Percentiles rank a stretch among this genome's conserved stretches.
Conservation (phyloP, 2,113 vertebrate species). For the Choloepus hoffmanni region DNA sequence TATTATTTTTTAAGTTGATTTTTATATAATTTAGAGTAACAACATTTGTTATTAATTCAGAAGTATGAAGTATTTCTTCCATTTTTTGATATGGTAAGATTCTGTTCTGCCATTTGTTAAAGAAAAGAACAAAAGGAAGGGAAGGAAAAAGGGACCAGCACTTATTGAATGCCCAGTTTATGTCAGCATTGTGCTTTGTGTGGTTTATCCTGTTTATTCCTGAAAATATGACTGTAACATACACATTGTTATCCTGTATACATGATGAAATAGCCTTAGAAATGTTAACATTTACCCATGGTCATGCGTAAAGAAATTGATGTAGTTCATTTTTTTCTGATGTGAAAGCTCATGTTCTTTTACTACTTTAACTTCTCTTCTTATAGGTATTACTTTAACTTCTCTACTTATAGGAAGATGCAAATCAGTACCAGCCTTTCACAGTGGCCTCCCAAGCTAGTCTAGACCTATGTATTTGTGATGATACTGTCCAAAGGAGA, state of each 20-base stretch:
- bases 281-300: background rate
- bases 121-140: conserved; percentile 2
- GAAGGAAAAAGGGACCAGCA: background rate
- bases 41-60: background rate
- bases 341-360: background rate
- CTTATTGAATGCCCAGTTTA: background rate
- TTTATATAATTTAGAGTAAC: conserved; percentile 8
- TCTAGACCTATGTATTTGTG: background rate
- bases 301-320: background rate
- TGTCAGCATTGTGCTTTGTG: background rate
- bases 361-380: background rate
- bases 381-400: background rate
- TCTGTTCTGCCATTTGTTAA: conserved; percentile 22
- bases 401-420: background rate
- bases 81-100: conserved; percentile 27
- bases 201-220: background rate
- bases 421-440: background rate
- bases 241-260: background rate
- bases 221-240: background rate
- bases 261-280: background rate
- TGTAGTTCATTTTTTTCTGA: background rate
- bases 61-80: background rate
- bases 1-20: background rate
- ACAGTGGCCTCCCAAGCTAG: background rate
- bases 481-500: background rate